phyloP scores from a whole-genome alignment of 2,797 vertebrate species.

The Sebastes matsubarae region DNA sequence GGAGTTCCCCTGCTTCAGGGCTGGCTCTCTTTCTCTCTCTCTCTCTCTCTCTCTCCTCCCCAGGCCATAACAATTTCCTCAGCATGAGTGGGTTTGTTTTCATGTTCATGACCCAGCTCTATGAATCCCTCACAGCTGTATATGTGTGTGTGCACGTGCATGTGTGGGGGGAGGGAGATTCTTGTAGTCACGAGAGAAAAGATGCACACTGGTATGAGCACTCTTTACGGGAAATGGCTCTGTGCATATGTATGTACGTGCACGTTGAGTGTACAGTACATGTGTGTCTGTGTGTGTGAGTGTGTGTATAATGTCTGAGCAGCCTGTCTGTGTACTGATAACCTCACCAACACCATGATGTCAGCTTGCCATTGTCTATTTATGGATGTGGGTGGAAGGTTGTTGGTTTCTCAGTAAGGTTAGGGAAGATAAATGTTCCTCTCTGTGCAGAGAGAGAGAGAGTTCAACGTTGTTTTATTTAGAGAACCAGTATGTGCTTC shows the following conservation, averaged over 20 bases:
- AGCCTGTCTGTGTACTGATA: conserved; percentile 56
- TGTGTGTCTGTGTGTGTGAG: conserved; percentile 20
- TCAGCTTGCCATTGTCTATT: conserved; percentile 54
- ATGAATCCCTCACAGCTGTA: conserved; percentile 66
- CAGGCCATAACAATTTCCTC: conserved; percentile 66
- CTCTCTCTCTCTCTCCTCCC: background rate
- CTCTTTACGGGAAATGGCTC: conserved; percentile 53
- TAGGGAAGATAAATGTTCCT: conserved; percentile 1
- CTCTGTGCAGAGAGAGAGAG: background rate
- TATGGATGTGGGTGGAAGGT: conserved; percentile 41
- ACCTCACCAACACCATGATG: conserved; percentile 34
- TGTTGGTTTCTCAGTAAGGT: conserved; percentile 32
- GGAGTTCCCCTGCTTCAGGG: conserved; percentile 58
- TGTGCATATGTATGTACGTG: conserved; percentile 7
- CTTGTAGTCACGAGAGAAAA: conserved; percentile 52
- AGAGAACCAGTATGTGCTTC: background rate
- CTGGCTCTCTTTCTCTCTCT: background rate
- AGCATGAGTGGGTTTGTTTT: conserved; percentile 73
- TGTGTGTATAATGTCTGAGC: conserved; percentile 39
- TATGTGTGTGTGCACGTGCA: conserved; percentile 33
- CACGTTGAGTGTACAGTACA: background rate
- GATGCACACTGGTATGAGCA: conserved; percentile 21
- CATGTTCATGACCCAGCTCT: conserved; percentile 46
- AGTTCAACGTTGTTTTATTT: background rate
- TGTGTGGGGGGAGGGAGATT: conserved; percentile 71